Percentiles rank a stretch among this genome's conserved stretches.
phyloP scores from a whole-genome alignment of 2,113 vertebrate genomes.

The Boleophthalmus pectinirostris region DNA sequence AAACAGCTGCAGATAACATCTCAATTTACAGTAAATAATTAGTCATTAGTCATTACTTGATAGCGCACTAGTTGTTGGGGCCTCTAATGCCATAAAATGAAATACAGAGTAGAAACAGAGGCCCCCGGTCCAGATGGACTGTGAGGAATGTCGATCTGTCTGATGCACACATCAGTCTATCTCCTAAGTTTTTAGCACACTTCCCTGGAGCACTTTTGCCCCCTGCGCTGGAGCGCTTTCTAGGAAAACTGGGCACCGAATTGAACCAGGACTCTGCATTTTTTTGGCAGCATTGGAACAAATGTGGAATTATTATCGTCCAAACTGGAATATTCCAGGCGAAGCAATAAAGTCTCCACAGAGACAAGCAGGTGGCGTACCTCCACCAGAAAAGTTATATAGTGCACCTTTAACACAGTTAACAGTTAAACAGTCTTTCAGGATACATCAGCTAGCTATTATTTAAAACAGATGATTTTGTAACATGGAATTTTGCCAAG shows the following conservation, averaged over 20 bases:
- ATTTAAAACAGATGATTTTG: conserved; percentile 38
- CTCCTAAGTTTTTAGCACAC: conserved; percentile 46
- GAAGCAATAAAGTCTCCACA: not conserved
- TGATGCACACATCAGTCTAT: conserved; percentile 28
- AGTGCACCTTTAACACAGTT: conserved; percentile 1
- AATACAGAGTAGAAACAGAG: not conserved
- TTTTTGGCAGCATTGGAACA: not conserved
- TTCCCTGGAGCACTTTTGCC: conserved; percentile 50
- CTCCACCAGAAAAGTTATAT: not conserved
- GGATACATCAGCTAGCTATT: conserved; percentile 22
- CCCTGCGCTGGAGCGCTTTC: conserved; percentile 2
- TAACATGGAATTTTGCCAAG: conserved; percentile 33
- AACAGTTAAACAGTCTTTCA: conserved; percentile 21
- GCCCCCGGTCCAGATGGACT: conserved; percentile 34
- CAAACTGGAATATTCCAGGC: not conserved
- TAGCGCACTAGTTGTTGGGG: too few species aligned
- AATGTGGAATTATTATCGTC: conserved; percentile 30
- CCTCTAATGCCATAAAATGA: not conserved
- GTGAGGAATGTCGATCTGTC: conserved; percentile 33
- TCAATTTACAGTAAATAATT: too few species aligned
- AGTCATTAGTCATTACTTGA: too few species aligned
- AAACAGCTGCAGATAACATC: too few species aligned
- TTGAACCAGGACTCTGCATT: conserved; percentile 24
- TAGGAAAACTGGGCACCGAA: not conserved
- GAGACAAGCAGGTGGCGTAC: not conserved